These are phyloP conservation scores for Aramus guarauna DNA, from an alignment of 2,113 vertebrate species.

Conservation along the genomic window DNA sequence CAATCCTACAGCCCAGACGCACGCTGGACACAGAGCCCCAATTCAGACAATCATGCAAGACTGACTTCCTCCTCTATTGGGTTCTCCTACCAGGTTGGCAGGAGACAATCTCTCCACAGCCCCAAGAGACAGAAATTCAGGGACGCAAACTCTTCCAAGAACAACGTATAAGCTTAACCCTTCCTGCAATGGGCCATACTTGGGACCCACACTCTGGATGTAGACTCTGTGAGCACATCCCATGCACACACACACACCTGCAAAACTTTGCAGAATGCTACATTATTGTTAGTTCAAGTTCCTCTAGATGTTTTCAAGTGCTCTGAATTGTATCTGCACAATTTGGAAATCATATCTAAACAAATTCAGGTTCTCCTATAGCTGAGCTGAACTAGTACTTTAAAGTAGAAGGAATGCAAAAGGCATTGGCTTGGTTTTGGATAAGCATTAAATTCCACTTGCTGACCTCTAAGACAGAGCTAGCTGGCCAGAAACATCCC, in stretches of 20 bases:
- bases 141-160: not conserved
- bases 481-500: not conserved
- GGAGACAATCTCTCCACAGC: not conserved
- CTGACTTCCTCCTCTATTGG: not conserved
- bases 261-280: not conserved
- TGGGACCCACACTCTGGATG: too few species aligned
- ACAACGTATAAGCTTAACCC: not conserved
- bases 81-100: not conserved
- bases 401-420: not conserved
- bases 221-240: not conserved
- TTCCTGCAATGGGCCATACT: not conserved
- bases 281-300: not conserved
- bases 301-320: not conserved
- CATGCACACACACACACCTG: accelerated
- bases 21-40: not conserved
- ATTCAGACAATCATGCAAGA: not conserved
- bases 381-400: not conserved
- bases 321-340: not conserved
- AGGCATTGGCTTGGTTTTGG: not conserved
- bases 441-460: not conserved
- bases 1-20: too few species aligned
- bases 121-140: not conserved
- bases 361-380: not conserved
- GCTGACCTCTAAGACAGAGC: accelerated
- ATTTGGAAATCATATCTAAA: not conserved